Percentiles rank a stretch among this genome's conserved stretches.
phyloP scores from a whole-genome alignment of 2,888 invertebrate genomes.

The Elysia crispata region DNA sequence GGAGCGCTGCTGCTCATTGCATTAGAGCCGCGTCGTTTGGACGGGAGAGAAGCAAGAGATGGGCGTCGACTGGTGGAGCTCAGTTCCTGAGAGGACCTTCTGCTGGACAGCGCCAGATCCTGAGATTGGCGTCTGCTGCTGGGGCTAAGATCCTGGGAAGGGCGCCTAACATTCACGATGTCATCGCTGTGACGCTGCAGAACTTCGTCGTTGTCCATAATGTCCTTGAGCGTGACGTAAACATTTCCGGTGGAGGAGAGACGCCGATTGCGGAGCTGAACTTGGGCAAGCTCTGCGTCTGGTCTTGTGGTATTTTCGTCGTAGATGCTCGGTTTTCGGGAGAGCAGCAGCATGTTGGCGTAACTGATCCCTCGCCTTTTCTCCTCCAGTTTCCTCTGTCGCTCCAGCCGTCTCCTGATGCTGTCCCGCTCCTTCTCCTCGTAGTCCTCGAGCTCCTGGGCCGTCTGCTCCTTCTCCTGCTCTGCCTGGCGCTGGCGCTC shows the following conservation, averaged over 20 bases:
- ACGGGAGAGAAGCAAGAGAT: too few species aligned
- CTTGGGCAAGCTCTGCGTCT: neutral
- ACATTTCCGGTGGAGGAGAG: slow-evolving; percentile 14
- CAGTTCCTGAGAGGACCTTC: too few species aligned
- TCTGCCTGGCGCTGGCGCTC: neutral
- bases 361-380: neutral
- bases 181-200: slow-evolving; percentile 1
- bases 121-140: too few species aligned
- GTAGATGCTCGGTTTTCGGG: neutral
- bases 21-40: too few species aligned
- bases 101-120: too few species aligned
- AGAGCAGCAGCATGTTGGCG: neutral
- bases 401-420: too few species aligned
- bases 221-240: slow-evolving; percentile 24
- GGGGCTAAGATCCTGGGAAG: neutral
- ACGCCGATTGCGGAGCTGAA: neutral
- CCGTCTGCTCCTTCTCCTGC: neutral
- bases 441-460: neutral
- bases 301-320: neutral
- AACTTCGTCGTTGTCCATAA: slow-evolving; percentile 17
- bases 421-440: too few species aligned
- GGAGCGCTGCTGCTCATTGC: too few species aligned
- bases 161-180: neutral
- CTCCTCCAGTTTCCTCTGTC: too few species aligned
- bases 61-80: too few species aligned